Percentiles rank a stretch among this genome's conserved stretches.
These are phyloP conservation scores for Neodiprion virginianus DNA, from an alignment of 1,140 invertebrate species.

Conservation along the genomic window DNA sequence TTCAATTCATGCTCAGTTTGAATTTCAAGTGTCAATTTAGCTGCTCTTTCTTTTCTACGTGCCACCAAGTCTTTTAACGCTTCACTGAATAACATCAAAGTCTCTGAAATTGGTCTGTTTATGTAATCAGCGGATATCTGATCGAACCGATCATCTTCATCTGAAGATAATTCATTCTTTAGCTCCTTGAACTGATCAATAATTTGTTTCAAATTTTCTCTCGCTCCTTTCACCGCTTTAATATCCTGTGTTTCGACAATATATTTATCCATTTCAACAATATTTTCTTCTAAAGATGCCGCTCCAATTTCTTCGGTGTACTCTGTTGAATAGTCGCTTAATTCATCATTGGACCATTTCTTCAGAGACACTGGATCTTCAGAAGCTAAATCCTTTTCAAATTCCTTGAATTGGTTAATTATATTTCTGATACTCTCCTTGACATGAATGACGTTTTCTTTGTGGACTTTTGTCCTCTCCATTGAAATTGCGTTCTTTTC, in stretches of 20 bases:
- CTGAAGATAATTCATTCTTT: constrained; percentile 49
- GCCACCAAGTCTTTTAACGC: constrained; percentile 52
- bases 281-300: constrained; percentile 27
- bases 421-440: constrained; percentile 57
- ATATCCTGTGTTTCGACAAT: constrained; percentile 20
- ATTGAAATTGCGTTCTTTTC: not conserved
- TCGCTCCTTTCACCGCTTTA: constrained; percentile 39
- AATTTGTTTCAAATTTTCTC: constrained; percentile 53
- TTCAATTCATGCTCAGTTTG: constrained; percentile 11
- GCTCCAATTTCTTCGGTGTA: constrained; percentile 25
- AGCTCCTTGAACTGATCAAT: constrained; percentile 53
- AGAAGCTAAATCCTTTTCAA: constrained; percentile 50
- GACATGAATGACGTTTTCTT: constrained; percentile 35
- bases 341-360: constrained; percentile 27
- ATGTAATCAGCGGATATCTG: constrained; percentile 49
- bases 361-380: constrained; percentile 36
- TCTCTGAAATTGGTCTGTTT: constrained; percentile 51
- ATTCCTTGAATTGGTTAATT: constrained; percentile 57
- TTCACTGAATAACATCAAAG: constrained; percentile 51
- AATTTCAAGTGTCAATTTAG: constrained; percentile 11
- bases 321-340: constrained; percentile 9
- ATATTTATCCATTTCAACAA: constrained; percentile 27
- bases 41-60: constrained; percentile 36
- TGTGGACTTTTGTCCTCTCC: not conserved
- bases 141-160: constrained; percentile 51